Conservation (phyloP, 35 echinoderm and acorn worm genomes). For the Strongylocentrotus purpuratus region DNA sequence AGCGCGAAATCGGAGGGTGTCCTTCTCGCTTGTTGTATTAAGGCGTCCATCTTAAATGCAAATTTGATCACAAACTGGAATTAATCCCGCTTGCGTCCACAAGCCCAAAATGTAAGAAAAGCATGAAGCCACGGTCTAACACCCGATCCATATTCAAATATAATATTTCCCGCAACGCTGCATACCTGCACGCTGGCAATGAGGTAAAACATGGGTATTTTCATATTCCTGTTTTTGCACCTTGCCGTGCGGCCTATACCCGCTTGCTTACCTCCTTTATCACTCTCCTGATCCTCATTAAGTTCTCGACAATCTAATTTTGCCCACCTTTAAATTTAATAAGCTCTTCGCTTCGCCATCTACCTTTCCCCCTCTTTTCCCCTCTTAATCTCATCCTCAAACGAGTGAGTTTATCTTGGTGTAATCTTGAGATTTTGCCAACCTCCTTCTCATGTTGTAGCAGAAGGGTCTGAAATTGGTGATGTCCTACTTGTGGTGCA, state of each 20-base stretch:
- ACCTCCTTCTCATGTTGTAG: not conserved
- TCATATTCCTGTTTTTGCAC: slow-evolving; percentile 54
- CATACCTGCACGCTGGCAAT: not conserved
- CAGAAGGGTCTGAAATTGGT: not conserved
- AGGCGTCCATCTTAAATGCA: slow-evolving; percentile 50
- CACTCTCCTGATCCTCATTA: slow-evolving; percentile 41
- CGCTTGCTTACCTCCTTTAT: slow-evolving; percentile 28
- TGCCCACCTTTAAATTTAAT: slow-evolving; percentile 53
- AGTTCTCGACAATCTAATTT: slow-evolving; percentile 49
- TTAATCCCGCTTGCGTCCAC: slow-evolving; percentile 43
- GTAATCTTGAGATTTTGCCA: slow-evolving; percentile 15
- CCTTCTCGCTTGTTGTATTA: slow-evolving; percentile 17
- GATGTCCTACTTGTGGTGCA: not conserved
- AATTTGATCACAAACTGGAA: slow-evolving; percentile 54
- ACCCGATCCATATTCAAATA: slow-evolving; percentile 52
- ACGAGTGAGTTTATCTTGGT: slow-evolving; percentile 10
- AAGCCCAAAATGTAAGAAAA: slow-evolving; percentile 19
- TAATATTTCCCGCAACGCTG: slow-evolving; percentile 50
- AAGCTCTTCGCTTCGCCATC: slow-evolving; percentile 24
- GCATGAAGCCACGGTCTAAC: slow-evolving; percentile 8
- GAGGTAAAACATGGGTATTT: slow-evolving; percentile 26
- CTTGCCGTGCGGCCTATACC: not conserved
- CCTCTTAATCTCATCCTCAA: not conserved
- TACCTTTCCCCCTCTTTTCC: not conserved
- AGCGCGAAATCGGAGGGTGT: not conserved